These are phyloP conservation scores for Bedellia somnulentella DNA, from an alignment of 2,888 invertebrate species.

Conservation along the genomic window DNA sequence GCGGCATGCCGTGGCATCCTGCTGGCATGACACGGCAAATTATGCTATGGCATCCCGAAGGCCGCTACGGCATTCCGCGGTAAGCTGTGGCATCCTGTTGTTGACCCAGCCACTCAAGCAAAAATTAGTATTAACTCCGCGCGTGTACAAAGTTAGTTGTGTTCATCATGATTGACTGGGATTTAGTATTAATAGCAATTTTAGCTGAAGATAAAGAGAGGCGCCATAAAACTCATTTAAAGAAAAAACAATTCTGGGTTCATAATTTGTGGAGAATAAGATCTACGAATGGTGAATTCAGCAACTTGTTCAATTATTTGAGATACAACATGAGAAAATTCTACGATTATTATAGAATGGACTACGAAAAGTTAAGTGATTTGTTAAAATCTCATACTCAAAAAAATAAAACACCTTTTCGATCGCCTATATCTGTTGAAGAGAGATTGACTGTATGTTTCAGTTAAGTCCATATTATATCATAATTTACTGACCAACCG, in stretches of 20 bases:
- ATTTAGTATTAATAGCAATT: not conserved
- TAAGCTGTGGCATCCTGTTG: constrained; percentile 6
- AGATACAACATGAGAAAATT: constrained; percentile 8
- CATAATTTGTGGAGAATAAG: constrained; percentile 7
- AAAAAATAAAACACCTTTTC: constrained; percentile 4
- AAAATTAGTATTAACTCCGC: constrained; percentile 2
- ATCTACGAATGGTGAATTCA: constrained; percentile 8
- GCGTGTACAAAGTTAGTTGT: constrained; percentile 1
- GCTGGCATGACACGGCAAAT: constrained; percentile 6
- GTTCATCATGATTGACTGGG: not conserved
- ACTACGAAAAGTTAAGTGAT: constrained; percentile 4
- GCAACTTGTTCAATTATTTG: constrained; percentile 8
- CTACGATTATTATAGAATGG: constrained; percentile 7
- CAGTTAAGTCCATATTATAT: constrained; percentile 5
- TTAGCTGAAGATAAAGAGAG: not conserved
- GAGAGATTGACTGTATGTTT: constrained; percentile 5
- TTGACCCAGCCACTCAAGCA: constrained; percentile 6
- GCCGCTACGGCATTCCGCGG: constrained; percentile 4
- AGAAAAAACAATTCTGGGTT: constrained; percentile 1
- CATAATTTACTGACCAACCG: too few relatives aligned
- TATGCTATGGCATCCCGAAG: constrained; percentile 5
- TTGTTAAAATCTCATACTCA: constrained; percentile 4
- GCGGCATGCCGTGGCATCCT: constrained; percentile 6
- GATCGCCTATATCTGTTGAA: constrained; percentile 5
- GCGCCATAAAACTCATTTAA: not conserved